Evolutionary conservation across 2,797 vertebrate genomes (phyloP), one percentile per base, ranked within the genome.

Genomic region (Cossypha caffra): DNA sequence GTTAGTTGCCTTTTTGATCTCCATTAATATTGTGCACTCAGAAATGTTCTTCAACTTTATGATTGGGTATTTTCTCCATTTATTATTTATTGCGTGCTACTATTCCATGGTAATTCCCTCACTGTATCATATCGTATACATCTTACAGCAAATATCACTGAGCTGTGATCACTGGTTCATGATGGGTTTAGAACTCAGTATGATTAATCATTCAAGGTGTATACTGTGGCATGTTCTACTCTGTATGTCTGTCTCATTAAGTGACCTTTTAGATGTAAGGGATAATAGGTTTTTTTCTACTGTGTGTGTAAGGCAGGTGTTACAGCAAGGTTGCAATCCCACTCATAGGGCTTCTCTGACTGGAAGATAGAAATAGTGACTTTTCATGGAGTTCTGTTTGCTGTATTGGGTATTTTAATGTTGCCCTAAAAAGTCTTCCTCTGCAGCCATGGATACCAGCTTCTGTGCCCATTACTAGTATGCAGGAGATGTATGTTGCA

Each of bases 1-100:
- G 92, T 96, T 96, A 95, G 89, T 93, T 92, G 86, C 78, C 84
- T 92, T 93, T 91, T 93, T 91, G 88, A 93, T 96, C 92, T 93
- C 93, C 81, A 89, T 96, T 97, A 96, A 95, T 96, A 89, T 67
- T 80, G 72, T 86, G 72, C 81, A 25, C 81, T 96, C 78, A 75
- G 75, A 96, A 80, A 40, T 89, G 84, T 88, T 95, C 86, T 90
- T 92, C 78, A 91, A 37, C 68, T 85, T 89, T 87, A 92, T 80
- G 75, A 87, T 26, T 86, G 67, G 57, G 35, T 61, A 74, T 94
- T 93, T 93, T 88, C 23, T 95, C 33, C 43, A 45, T 75, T 81
- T 76, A 31, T 51, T 77, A 91, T 96, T 88, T 91, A 85, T 64
- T 68, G 28, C 58, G 18, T 68, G 25, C 9, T 66, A 28, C 42